Evolutionary conservation across 1,140 invertebrate species (phyloP).

Genomic region (Phymorhynchus buccinoides): DNA sequence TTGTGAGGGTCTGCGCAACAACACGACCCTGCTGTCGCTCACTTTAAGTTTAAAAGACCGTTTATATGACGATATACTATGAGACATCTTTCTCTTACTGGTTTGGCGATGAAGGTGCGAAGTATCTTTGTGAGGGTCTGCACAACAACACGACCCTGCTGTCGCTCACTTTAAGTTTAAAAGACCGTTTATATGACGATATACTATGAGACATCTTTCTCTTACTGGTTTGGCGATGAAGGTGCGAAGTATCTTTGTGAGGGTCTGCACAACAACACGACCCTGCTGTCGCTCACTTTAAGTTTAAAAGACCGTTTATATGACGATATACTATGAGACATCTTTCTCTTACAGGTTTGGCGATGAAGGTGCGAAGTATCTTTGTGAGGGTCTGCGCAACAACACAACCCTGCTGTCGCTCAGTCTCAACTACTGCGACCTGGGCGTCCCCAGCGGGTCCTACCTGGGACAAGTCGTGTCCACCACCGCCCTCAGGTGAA

Average conservation of each 20-base stretch:
- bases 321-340: too few species aligned
- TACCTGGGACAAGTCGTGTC: slow-evolving; percentile 64
- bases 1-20: slow-evolving; percentile 66
- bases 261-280: slow-evolving; percentile 65
- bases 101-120: slow-evolving; percentile 70
- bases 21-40: slow-evolving; percentile 64
- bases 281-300: slow-evolving; percentile 67
- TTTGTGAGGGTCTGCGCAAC: slow-evolving; percentile 67
- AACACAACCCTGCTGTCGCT: slow-evolving; percentile 67
- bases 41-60: too few species aligned
- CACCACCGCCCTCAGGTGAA: slow-evolving; percentile 70
- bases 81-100: too few species aligned
- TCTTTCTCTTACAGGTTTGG: slow-evolving; percentile 63
- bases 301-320: too few species aligned
- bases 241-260: slow-evolving; percentile 66
- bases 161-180: too few species aligned
- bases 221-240: slow-evolving; percentile 70
- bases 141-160: slow-evolving; percentile 63
- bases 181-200: too few species aligned
- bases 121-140: slow-evolving; percentile 66
- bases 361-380: slow-evolving; percentile 65
- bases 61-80: too few species aligned
- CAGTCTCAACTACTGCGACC: slow-evolving; percentile 68
- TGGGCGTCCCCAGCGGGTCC: slow-evolving; percentile 58
- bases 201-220: too few species aligned